These are phyloP conservation scores for Acrocephalus arundinaceus DNA, from an alignment of 2,113 vertebrate genomes.

Conservation along the genomic window DNA sequence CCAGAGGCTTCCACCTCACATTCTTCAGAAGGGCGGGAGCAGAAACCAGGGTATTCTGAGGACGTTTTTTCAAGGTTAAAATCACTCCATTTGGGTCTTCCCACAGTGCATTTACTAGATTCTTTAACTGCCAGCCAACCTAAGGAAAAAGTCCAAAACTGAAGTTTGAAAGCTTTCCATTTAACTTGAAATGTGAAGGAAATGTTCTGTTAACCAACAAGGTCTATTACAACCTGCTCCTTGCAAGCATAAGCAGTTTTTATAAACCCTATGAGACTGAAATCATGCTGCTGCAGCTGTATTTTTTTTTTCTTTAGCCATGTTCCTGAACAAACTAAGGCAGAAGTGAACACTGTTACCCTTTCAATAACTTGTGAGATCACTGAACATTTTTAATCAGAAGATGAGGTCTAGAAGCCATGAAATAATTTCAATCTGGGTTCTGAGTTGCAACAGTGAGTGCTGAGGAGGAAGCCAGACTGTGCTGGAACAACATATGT, in stretches of 20 bases:
- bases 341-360: not conserved
- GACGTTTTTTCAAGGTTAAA: conserved; percentile 88
- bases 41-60: conserved; percentile 86
- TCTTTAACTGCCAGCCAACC: conserved; percentile 93
- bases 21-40: conserved; percentile 89
- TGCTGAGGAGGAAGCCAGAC: not conserved
- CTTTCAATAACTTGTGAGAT: not conserved
- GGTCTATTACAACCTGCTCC: not conserved
- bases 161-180: conserved; percentile 18
- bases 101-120: conserved; percentile 85
- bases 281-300: not conserved
- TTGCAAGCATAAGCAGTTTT: not conserved
- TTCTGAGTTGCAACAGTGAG: not conserved
- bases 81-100: conserved; percentile 89
- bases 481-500: not conserved
- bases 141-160: conserved; percentile 57
- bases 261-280: not conserved
- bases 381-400: not conserved
- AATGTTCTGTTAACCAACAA: not conserved
- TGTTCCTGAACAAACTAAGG: not conserved
- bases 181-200: not conserved
- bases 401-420: not conserved
- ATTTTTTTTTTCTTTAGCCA: not conserved
- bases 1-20: conserved; percentile 88
- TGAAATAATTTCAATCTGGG: not conserved